A percentile compares a stretch with the other conserved stretches of the same genome.
phyloP scores from a whole-genome alignment of 2,797 vertebrate species.

The Paratrypauchen microcephalus region DNA sequence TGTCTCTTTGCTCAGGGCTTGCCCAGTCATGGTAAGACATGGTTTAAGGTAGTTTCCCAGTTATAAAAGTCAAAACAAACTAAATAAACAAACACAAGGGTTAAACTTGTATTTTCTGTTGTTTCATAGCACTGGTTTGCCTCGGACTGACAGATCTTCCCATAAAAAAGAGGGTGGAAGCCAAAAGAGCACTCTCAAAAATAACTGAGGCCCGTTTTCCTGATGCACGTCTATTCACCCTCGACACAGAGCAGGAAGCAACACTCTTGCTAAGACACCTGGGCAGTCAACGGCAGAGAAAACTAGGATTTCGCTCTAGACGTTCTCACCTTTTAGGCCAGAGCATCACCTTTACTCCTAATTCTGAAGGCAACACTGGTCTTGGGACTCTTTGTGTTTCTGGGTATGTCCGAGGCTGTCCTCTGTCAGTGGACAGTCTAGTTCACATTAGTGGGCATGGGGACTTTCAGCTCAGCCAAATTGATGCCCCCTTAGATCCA shows the following conservation, averaged over 20 bases:
- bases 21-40: slow-evolving; percentile 86
- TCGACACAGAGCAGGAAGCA: slow-evolving; percentile 86
- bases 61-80: neutral
- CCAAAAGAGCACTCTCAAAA: slow-evolving; percentile 82
- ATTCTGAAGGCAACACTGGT: slow-evolving; percentile 52
- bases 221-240: slow-evolving; percentile 81
- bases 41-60: neutral
- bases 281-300: slow-evolving; percentile 86
- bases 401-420: slow-evolving; percentile 87
- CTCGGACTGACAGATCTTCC: slow-evolving; percentile 82
- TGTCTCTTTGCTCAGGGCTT: slow-evolving; percentile 95
- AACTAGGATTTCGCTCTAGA: slow-evolving; percentile 86
- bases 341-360: slow-evolving; percentile 78
- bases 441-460: slow-evolving; percentile 91
- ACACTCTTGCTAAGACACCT: slow-evolving; percentile 85
- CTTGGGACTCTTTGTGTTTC: slow-evolving; percentile 90
- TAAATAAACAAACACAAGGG: neutral
- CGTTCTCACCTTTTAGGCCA: slow-evolving; percentile 86
- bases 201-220: slow-evolving; percentile 86
- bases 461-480: slow-evolving; percentile 93
- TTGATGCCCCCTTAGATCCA: slow-evolving; percentile 87
- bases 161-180: slow-evolving; percentile 86
- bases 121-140: slow-evolving; percentile 81
- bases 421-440: slow-evolving; percentile 84
- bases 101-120: neutral